Base-by-base conservation (phyloP, 2,888 invertebrate genomes). In the Ophion costatus region DNA sequence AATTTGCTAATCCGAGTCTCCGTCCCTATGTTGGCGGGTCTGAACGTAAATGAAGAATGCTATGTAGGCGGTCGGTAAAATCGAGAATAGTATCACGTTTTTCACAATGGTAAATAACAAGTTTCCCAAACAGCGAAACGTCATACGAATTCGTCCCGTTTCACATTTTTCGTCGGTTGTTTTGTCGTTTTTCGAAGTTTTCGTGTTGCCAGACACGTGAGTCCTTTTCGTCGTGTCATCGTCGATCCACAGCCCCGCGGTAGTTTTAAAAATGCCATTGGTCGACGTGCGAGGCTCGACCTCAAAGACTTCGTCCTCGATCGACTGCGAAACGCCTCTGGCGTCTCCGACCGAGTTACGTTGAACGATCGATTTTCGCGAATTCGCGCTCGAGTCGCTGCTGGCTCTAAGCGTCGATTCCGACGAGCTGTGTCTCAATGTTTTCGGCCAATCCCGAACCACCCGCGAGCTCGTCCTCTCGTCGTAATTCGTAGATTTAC, bases 21-120 rank as follows among this genome's bases (percentile, higher is more conserved):
- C 17, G 22, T 84, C 75, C 71, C n/a, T 56, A 20, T 84, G 57
- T 22, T 84, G 76, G n/a, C 29, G 66, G 51, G 77, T 86, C 69
- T 87, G 87, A 17, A 87, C 64, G 80, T 90, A 91, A 59, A 90
- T 64, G 20, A 91, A 91, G 57, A 91, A 85, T 0, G 85, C 86
- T 71, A 92, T 84, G 74, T 92, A 91, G 38, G 79, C 83, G 22
- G 78, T 80, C 61, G 92, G 92, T 29, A 92, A 74, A 42, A 91
- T 45, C 4, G 82, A 88, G 75, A 92, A 89, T n/a, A 92, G 77
- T 70, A 91, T 51, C 6, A 91, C 7, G 85, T 91, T 90, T 69
- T 88, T 89, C 7, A 91, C 7, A 11, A 91, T 29, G 24, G 59
- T 82, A 1, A 88, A 9, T 29, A 83, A 57, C 71, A 86, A 79